phyloP scores from a whole-genome alignment of 2,113 vertebrate species.

The Malurus melanocephalus region DNA sequence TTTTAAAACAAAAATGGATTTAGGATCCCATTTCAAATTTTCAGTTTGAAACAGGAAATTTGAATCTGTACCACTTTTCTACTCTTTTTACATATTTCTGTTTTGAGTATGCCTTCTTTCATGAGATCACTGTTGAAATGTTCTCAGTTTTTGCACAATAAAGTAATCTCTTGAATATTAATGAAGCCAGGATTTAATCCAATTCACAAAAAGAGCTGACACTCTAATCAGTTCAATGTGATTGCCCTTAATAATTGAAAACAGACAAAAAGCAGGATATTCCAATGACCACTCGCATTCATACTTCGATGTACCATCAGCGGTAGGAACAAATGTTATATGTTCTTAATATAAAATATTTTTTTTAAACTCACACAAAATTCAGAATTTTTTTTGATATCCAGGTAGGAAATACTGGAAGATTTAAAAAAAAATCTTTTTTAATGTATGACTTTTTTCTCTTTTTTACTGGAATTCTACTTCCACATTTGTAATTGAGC shows the following conservation, averaged over 20 bases:
- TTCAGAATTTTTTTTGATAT: background rate
- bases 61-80: background rate
- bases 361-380: background rate
- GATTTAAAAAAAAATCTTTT: background rate
- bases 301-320: background rate
- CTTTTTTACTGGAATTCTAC: background rate
- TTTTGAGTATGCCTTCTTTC: background rate
- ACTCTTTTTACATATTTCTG: background rate
- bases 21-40: background rate
- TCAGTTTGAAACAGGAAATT: background rate
- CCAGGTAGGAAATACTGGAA: background rate
- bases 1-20: background rate
- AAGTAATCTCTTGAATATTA: background rate
- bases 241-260: background rate
- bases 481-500: background rate
- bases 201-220: background rate
- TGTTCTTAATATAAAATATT: background rate
- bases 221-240: background rate
- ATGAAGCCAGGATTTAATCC: background rate
- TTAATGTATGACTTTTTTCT: background rate
- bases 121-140: background rate
- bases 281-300: background rate
- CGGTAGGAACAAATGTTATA: background rate
- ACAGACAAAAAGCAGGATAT: background rate
- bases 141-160: background rate